Base-by-base conservation (phyloP, 1,140 invertebrate species). In the Sitodiplosis mosellana region DNA sequence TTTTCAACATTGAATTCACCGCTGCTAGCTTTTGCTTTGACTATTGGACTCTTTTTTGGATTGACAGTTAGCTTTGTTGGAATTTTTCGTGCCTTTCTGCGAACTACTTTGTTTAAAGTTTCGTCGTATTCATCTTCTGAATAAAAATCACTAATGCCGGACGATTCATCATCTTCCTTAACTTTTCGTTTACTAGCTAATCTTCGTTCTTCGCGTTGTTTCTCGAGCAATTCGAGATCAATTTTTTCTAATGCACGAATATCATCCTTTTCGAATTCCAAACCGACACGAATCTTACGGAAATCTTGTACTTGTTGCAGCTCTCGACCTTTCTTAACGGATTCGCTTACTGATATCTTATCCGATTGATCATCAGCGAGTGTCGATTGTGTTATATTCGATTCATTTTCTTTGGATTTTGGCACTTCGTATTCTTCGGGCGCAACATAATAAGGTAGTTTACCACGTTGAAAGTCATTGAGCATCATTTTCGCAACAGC, bases 401-500 rank as follows among this genome's bases (percentile, higher is more conserved):
- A 33, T 46, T 48, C 10, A 48, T 56, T 54, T 47, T 48, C 49
- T 58, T 56, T 50, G 66, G 70, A 53, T 62, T 60, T 54, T 12
- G 80, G 79, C 44, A 72, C 60, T 61, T 81, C 80, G 65, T 76
- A 85, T 12, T 77, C 81, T 48, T 81, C 77, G 11, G 93, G 94
- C 45, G 77, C 71, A 1, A 90, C 80, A 72, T 90, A 98, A 65
- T 87, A 98, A 0, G 94, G 94, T 37, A 99, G 68, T 67, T 93
- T 94, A 12, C 95, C 95, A 57, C 96, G 75, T 68, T 99, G 95
- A 82, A 88, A 99, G 65, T 99, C 96, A 72, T 99, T 99, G 0
- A 99, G 69, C 2, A 99, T 78, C 84, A 96, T 96, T 64, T 86
- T 87, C 1, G 96, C 81, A 14, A 87, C 82, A 43, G 83, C 82